Percentiles rank a stretch among this genome's conserved stretches.
phyloP scores from a whole-genome alignment of 2,797 vertebrate genomes.

The Acridotheres tristis region DNA sequence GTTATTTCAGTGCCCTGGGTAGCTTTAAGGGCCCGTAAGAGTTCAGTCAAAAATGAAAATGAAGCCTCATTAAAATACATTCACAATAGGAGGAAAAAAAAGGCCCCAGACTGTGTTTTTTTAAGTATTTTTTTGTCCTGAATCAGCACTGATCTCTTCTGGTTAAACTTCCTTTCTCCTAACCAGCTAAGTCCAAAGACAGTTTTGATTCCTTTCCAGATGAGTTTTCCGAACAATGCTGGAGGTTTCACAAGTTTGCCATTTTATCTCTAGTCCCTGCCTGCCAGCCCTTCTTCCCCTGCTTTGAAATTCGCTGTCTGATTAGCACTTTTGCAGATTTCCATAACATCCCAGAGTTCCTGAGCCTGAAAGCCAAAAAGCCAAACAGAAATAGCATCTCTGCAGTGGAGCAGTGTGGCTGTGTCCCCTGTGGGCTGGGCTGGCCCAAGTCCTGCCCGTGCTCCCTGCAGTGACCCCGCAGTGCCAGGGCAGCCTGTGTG shows the following conservation, averaged over 20 bases:
- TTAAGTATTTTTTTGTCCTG: conserved; percentile 51
- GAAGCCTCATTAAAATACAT: conserved; percentile 64
- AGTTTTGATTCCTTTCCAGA: conserved; percentile 64
- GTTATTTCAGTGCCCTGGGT: conserved; percentile 35
- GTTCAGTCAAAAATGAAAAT: conserved; percentile 49
- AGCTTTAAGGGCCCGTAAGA: conserved; percentile 38
- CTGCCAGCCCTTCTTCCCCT: conserved; percentile 32
- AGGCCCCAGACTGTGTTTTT: conserved; percentile 63
- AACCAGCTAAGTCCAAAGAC: conserved; percentile 35
- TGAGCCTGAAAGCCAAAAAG: conserved; percentile 8
- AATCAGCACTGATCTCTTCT: conserved; percentile 63
- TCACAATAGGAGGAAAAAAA: conserved; percentile 63
- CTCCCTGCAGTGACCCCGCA: not conserved
- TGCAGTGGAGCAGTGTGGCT: rapidly evolving
- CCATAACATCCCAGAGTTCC: conserved; percentile 17
- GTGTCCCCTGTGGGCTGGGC: not conserved
- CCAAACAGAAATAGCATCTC: not conserved
- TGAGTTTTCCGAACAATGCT: conserved; percentile 54
- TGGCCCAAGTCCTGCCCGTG: not conserved
- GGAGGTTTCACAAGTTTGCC: conserved; percentile 61
- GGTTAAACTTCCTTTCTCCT: conserved; percentile 53
- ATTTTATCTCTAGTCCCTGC: conserved; percentile 44
- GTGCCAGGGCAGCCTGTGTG: not conserved
- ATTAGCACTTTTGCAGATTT: conserved; percentile 55
- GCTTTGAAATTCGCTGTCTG: conserved; percentile 57